Evolutionary conservation across 2,888 invertebrate species (phyloP).

Genomic region (Yponomeuta plumbellus): DNA sequence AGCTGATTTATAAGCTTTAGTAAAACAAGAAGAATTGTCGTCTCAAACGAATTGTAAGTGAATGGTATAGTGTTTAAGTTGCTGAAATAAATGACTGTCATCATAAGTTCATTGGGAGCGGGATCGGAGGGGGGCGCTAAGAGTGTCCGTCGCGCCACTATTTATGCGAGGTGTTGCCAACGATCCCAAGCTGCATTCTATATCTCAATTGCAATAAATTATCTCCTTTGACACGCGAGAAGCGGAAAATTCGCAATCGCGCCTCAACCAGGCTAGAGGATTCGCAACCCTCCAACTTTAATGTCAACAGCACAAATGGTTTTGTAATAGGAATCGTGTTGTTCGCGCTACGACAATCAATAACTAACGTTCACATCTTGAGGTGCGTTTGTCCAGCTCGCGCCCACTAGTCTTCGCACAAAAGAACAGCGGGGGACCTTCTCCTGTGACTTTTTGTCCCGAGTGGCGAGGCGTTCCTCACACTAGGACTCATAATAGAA

Average conservation of each 20-base stretch:
- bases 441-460: slow-evolving; percentile 69
- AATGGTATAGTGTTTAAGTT: slow-evolving; percentile 9
- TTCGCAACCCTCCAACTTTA: slow-evolving; percentile 54
- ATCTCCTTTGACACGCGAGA: slow-evolving; percentile 65
- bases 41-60: neutral
- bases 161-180: slow-evolving; percentile 59
- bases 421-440: slow-evolving; percentile 68
- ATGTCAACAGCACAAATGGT: slow-evolving; percentile 68
- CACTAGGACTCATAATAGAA: slow-evolving; percentile 59
- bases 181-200: slow-evolving; percentile 54
- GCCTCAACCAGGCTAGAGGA: slow-evolving; percentile 39
- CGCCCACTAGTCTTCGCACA: slow-evolving; percentile 55
- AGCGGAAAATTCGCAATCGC: slow-evolving; percentile 68
- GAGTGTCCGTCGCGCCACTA: slow-evolving; percentile 45
- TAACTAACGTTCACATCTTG: slow-evolving; percentile 63
- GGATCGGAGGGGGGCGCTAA: slow-evolving; percentile 46
- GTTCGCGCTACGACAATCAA: slow-evolving; percentile 59
- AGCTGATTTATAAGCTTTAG: neutral
- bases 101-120: slow-evolving; percentile 58
- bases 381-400: slow-evolving; percentile 67
- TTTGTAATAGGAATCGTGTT: slow-evolving; percentile 64
- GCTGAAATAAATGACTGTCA: slow-evolving; percentile 40
- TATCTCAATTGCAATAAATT: slow-evolving; percentile 71
- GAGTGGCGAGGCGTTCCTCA: slow-evolving; percentile 70
- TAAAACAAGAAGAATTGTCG: neutral